phyloP scores from a whole-genome alignment of 2,113 vertebrate species.

The Sprattus sprattus region DNA sequence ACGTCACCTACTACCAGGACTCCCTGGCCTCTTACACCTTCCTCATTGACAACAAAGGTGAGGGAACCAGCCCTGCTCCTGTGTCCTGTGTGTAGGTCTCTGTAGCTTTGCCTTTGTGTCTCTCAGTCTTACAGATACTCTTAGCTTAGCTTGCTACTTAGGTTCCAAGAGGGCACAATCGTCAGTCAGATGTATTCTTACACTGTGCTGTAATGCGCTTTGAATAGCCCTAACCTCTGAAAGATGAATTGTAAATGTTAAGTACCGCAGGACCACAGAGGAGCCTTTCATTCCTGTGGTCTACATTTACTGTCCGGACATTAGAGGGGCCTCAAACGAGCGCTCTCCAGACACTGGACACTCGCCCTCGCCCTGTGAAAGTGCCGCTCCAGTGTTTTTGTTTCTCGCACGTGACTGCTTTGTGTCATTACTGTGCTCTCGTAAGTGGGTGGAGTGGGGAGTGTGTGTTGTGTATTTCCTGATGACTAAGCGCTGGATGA shows the following conservation, averaged over 20 bases:
- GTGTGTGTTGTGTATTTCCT: not conserved
- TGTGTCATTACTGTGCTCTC: not conserved
- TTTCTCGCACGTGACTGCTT: not conserved
- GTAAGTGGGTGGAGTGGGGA: not conserved
- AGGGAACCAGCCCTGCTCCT: not conserved
- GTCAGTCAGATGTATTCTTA: not conserved
- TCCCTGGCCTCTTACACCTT: conserved; percentile 96
- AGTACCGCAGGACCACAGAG: conserved; percentile 8
- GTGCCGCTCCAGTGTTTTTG: not conserved
- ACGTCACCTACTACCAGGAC: conserved; percentile 98
- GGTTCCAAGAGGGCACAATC: not conserved
- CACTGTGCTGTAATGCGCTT: not conserved
- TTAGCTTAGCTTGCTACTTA: not conserved
- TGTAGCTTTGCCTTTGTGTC: no score
- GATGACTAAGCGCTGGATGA: not conserved
- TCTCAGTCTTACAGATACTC: not conserved
- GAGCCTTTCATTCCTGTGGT: conserved; percentile 7
- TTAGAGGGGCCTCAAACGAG: not conserved
- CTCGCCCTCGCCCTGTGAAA: not conserved
- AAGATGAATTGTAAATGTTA: not conserved
- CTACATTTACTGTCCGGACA: not conserved
- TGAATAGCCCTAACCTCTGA: not conserved
- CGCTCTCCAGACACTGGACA: not conserved
- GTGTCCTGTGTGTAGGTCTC: not conserved
- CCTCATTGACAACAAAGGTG: conserved; percentile 98